Evolutionary conservation across 2,888 invertebrate species (phyloP).

Genomic region (Serrognathus titanus): DNA sequence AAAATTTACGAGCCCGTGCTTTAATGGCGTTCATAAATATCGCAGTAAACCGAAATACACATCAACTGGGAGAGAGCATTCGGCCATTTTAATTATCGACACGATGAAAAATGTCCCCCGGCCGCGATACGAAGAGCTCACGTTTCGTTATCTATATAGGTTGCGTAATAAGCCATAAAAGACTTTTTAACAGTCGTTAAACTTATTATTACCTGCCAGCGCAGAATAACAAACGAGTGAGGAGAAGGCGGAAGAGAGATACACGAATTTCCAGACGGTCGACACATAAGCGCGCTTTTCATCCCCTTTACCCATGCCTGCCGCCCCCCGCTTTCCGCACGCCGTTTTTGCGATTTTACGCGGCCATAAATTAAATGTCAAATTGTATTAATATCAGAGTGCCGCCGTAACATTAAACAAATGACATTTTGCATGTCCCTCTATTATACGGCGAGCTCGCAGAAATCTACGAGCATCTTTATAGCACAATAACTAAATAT

Average conservation of each 20-base stretch:
- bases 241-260: not conserved
- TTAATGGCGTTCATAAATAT: too few species aligned
- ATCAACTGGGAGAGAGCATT: too few species aligned
- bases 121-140: not conserved
- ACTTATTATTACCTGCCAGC: conserved; percentile 1
- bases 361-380: conserved; percentile 40
- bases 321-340: too few species aligned
- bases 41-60: too few species aligned
- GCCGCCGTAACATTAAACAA: conserved; percentile 35
- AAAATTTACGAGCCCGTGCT: too few species aligned
- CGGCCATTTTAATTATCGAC: too few species aligned
- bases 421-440: conserved; percentile 37
- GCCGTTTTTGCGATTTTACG: conserved; percentile 34
- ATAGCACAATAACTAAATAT: conserved; percentile 8
- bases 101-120: too few species aligned
- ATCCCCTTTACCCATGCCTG: not conserved
- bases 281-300: not conserved
- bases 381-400: conserved; percentile 37
- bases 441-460: conserved; percentile 3
- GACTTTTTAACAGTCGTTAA: not conserved
- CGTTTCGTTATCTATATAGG: conserved; percentile 1
- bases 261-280: not conserved
- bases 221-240: not conserved
- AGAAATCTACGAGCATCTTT: conserved; percentile 6
- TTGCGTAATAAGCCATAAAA: not conserved